Conservation (phyloP, 2,113 vertebrate species). For the Odocoileus virginianus region DNA sequence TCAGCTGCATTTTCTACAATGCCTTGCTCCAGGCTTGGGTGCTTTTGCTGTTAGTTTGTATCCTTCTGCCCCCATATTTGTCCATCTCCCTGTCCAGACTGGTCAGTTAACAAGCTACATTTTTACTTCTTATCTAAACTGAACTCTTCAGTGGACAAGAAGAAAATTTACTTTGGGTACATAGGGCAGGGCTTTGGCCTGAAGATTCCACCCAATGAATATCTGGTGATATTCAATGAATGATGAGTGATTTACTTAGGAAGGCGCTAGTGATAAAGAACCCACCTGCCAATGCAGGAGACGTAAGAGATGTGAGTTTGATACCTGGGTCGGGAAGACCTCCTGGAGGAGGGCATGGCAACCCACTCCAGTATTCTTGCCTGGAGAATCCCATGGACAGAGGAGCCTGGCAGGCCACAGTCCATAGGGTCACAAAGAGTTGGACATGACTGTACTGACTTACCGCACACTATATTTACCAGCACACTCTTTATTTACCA, state of each 20-base stretch:
- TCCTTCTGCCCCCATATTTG: not conserved
- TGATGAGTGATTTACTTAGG: not conserved
- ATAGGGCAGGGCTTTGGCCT: not conserved
- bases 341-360: not conserved
- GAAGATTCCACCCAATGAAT: not conserved
- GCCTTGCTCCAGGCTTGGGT: rapidly evolving
- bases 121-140: not conserved
- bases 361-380: not conserved
- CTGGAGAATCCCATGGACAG: not conserved
- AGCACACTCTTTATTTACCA: not conserved
- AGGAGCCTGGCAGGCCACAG: not conserved
- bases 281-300: not conserved
- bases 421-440: not conserved
- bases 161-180: not conserved
- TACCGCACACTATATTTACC: not conserved
- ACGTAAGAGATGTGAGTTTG: not conserved
- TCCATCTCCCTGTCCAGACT: not conserved
- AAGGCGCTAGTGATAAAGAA: not conserved
- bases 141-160: not conserved
- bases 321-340: not conserved
- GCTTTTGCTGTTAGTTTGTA: not conserved
- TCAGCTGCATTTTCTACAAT: not conserved
- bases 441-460: not conserved
- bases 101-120: not conserved
- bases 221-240: not conserved